Evolutionary conservation across 2,797 vertebrate species (phyloP).

Genomic region (Trichosurus vulpecula): DNA sequence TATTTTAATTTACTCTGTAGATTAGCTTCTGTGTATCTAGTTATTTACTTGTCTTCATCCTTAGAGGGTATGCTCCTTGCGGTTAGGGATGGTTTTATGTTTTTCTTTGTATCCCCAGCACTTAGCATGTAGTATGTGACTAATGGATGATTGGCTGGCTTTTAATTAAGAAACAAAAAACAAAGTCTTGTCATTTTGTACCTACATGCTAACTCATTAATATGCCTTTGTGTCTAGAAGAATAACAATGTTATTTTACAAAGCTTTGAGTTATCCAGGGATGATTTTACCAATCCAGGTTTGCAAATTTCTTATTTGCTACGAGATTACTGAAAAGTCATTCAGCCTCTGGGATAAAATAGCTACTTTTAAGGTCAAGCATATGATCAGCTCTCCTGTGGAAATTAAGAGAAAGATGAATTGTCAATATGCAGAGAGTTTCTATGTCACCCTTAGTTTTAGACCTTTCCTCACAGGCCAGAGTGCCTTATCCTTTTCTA

Average conservation of each 20-base stretch:
- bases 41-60: neutral
- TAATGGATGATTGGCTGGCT: neutral
- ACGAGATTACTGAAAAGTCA: constrained; percentile 28
- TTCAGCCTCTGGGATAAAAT: neutral
- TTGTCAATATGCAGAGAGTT: constrained; percentile 11
- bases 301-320: constrained; percentile 19
- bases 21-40: neutral
- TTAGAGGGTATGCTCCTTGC: neutral
- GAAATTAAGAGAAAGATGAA: constrained; percentile 24
- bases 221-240: constrained; percentile 21
- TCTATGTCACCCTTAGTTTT: constrained; percentile 9
- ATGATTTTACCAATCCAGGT: constrained; percentile 9
- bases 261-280: constrained; percentile 29
- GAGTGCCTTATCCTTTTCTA: neutral
- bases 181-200: neutral
- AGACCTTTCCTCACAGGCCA: constrained; percentile 21
- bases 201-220: constrained; percentile 14
- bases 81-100: neutral
- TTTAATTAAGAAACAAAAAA: neutral
- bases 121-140: neutral
- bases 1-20: neutral
- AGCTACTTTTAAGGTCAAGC: neutral
- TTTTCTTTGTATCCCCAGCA: neutral
- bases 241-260: constrained; percentile 41
- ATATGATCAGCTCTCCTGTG: neutral